phyloP scores from a whole-genome alignment of 2,113 vertebrate species.

The Scatophagus argus region DNA sequence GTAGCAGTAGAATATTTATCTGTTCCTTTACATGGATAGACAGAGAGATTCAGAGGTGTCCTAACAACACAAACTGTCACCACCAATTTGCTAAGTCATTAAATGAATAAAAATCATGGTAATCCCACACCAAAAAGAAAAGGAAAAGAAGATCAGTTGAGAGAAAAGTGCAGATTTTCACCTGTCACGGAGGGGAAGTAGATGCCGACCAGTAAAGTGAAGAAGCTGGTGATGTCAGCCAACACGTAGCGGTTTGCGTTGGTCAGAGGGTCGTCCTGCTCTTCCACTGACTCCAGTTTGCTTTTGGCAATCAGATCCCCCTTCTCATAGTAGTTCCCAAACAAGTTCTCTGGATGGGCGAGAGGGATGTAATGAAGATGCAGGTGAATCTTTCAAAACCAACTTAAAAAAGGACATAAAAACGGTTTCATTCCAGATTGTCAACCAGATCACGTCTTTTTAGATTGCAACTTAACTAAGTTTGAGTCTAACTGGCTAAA shows the following conservation, averaged over 20 bases:
- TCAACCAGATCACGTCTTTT: background rate
- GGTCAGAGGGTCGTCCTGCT: conserved; percentile 79
- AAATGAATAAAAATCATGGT: background rate
- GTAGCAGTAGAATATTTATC: background rate
- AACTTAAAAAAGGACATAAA: background rate
- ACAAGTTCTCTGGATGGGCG: conserved; percentile 89
- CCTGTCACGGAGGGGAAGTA: conserved; percentile 99
- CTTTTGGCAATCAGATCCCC: conserved; percentile 88
- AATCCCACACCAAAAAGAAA: background rate
- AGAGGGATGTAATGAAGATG: accelerated
- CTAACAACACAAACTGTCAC: background rate
- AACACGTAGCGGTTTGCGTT: conserved; percentile 93
- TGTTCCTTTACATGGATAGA: background rate
- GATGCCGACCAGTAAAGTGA: conserved; percentile 97
- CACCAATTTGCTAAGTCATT: background rate
- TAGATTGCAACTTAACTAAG: background rate
- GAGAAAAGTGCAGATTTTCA: conserved; percentile 61
- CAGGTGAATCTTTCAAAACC: background rate
- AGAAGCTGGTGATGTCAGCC: conserved; percentile 96
- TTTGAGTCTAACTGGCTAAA: background rate
- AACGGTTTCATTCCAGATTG: background rate
- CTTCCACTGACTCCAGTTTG: conserved; percentile 76
- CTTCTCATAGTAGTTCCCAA: conserved; percentile 92
- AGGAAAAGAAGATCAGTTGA: background rate
- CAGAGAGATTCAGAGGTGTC: background rate